Evolutionary conservation across 2,797 vertebrate species (phyloP).

Genomic region (Clarias platycephalus): DNA sequence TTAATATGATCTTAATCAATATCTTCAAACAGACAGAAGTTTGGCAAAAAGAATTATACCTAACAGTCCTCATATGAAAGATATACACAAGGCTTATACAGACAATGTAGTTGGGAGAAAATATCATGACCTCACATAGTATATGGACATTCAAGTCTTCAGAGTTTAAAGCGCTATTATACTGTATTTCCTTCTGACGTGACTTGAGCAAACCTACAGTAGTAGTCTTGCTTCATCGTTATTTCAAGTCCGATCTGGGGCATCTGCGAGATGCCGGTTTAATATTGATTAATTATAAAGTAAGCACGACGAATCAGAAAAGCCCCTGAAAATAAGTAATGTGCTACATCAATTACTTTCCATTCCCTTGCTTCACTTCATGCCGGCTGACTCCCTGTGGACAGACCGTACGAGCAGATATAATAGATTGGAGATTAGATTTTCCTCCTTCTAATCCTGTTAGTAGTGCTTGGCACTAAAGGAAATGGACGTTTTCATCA

Average conservation of each 20-base stretch:
- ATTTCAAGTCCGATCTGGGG: background rate
- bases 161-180: too few species aligned
- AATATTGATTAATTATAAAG: constrained; percentile 6
- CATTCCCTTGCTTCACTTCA: constrained; percentile 14
- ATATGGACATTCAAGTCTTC: too few species aligned
- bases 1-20: too few species aligned
- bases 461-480: constrained; percentile 37
- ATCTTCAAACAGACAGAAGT: too few species aligned
- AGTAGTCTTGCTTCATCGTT: background rate
- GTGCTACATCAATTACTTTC: background rate
- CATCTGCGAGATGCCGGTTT: background rate
- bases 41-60: too few species aligned
- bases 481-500: constrained; percentile 47
- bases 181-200: background rate
- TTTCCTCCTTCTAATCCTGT: constrained; percentile 51
- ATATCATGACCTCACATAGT: too few species aligned
- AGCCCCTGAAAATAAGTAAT: constrained; percentile 19
- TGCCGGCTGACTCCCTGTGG: constrained; percentile 23
- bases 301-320: background rate
- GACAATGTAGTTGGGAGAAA: too few species aligned
- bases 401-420: constrained; percentile 28
- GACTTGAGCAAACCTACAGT: background rate
- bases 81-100: too few species aligned
- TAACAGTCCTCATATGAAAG: too few species aligned
- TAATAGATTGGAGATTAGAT: constrained; percentile 49